Evolutionary conservation across 2,888 invertebrate genomes (phyloP).

Genomic region (Drosophila kokeensis): DNA sequence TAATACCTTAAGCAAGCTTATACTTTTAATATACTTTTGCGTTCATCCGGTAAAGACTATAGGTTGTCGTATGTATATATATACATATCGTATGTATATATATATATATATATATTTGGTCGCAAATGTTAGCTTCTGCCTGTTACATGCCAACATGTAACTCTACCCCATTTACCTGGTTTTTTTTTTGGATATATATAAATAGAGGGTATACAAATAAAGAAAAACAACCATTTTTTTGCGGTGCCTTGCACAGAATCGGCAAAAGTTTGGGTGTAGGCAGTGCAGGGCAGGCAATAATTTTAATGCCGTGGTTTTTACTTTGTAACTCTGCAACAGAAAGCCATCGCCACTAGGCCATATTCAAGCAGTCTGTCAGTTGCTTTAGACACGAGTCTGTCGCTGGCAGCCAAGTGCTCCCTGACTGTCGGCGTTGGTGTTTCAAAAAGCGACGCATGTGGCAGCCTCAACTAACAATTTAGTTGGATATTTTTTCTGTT

Average conservation of each 20-base stretch:
- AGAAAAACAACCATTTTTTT: conserved; percentile 29
- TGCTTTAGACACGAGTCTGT: conserved; percentile 50
- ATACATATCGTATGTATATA: not conserved
- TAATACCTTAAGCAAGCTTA: not conserved
- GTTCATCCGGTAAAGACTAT: not conserved
- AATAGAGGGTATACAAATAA: conserved; percentile 20
- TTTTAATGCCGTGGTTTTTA: conserved; percentile 44
- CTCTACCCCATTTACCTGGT: conserved; percentile 8
- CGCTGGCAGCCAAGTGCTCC: conserved; percentile 41
- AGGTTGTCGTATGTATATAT: not conserved
- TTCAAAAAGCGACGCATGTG: conserved; percentile 4
- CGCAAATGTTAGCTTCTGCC: not conserved
- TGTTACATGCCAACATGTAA: conserved; percentile 5
- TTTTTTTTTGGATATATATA: conserved; percentile 1
- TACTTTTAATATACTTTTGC: not conserved
- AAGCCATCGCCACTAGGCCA: conserved; percentile 11
- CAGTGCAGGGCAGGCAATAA: conserved; percentile 7
- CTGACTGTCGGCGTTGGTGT: conserved; percentile 12
- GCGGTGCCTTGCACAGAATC: conserved; percentile 54
- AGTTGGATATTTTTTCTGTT: not conserved
- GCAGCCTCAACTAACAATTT: not conserved
- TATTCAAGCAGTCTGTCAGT: conserved; percentile 45
- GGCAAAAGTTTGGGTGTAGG: conserved; percentile 11
- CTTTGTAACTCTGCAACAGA: conserved; percentile 21
- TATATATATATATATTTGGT: not conserved